These are phyloP conservation scores for Porites evermanni DNA, from an alignment of 92 coral and sea anemone genomes.

Conservation along the genomic window DNA sequence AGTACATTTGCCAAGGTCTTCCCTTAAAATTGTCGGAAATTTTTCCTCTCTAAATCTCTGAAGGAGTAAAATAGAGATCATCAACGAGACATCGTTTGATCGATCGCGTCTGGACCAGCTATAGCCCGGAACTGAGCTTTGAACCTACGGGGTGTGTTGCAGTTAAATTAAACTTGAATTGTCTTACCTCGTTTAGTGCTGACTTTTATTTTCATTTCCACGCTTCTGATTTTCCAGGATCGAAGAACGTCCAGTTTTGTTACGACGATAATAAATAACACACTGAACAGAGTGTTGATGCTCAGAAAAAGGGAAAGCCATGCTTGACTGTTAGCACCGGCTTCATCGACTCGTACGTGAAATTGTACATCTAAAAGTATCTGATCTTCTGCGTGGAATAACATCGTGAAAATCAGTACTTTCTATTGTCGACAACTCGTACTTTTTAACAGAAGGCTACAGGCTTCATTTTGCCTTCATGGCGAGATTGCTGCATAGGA, in stretches of 20 bases:
- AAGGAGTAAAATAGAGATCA: neutral
- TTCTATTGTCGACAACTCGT: neutral
- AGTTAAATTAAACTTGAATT: too few species aligned
- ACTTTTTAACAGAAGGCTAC: neutral
- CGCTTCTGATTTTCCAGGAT: slow-evolving; percentile 21
- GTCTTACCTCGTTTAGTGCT: slow-evolving; percentile 37
- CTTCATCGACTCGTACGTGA: slow-evolving; percentile 31
- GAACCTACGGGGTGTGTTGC: neutral
- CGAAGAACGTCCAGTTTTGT: slow-evolving; percentile 44
- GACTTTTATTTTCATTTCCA: slow-evolving; percentile 37
- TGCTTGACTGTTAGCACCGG: slow-evolving; percentile 9
- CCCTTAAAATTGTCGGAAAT: neutral
- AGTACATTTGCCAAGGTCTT: neutral
- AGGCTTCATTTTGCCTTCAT: neutral
- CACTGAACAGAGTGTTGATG: slow-evolving; percentile 32
- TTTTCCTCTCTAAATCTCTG: neutral
- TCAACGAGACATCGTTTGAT: neutral
- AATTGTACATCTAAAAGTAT: slow-evolving; percentile 39
- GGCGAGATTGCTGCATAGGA: neutral
- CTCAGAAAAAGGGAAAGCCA: slow-evolving; percentile 44
- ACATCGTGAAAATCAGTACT: slow-evolving; percentile 7
- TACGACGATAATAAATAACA: slow-evolving; percentile 8
- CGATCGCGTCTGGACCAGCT: neutral
- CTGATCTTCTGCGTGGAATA: slow-evolving; percentile 41
- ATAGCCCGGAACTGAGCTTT: neutral